Evolutionary conservation across 2,113 vertebrate genomes (phyloP), one percentile per base, ranked within the genome.

Genomic region (Muntiacus reevesi): DNA sequence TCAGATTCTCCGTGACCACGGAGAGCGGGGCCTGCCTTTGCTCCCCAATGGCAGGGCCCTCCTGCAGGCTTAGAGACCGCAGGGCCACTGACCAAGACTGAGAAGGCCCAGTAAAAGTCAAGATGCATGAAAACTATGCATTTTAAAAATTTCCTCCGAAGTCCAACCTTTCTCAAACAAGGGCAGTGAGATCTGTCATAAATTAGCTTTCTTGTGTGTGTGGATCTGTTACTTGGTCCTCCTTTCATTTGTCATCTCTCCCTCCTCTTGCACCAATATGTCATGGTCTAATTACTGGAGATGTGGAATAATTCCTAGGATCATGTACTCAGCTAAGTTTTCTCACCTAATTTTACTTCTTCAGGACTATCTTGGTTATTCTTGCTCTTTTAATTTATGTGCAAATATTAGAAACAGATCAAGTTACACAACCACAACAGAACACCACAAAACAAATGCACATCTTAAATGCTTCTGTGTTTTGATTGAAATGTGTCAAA

Each of bases 101-200:
- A 19, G 25, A 28, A 92, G 43, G 79, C 13, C 23, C 17, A 2
- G n/a, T 21, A 62, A 36, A n/a, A 36, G 45, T 8, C 8, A 28
- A 30, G 43, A 55, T 25, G n/a, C 9, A 50, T 45, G 78, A 45
- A 62, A 54, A 52, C 43, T n/a, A 2, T 21, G 33, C 19, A 30
- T 54, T 59, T 55, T 5, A 14, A 27, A 50, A 33, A 45, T 52
- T 67, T 57, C 23, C 57, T 67, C 36, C 33, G 4, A 89, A 62
- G 25, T 92, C 40, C 30, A 71, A 14, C 50, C 30, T 87, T 71
- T 33, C 83, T 71, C 33, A 25, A 21, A 12, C 23, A 50, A 82
- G 40, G 0, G 3, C 43, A 12, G 0, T n/a, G 27, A 16, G 1
- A 13, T 60, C 55, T 64, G 10, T 36, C 50, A 25, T 16, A 3